Base-by-base conservation (phyloP, 2,888 invertebrate genomes). In the Sinodicranocentrus sp. region DNA sequence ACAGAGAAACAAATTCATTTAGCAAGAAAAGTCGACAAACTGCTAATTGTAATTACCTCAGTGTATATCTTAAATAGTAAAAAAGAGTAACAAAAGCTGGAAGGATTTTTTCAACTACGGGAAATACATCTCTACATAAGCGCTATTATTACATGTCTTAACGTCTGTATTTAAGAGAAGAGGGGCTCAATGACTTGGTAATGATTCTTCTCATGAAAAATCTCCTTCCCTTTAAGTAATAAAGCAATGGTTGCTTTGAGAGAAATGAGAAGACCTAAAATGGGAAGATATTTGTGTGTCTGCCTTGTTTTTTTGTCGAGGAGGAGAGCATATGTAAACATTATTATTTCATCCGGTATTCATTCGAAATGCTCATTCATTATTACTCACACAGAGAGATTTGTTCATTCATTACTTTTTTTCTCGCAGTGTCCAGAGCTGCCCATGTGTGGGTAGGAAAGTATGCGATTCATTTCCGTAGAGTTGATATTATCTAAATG, bases 1-100 rank as follows among this genome's bases (percentile, higher is more conserved):
- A 44, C 23, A 67, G 65, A 59, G 17, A 65, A 65, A 67, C 67
- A 44, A 44, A 44, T 67, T 67, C 44, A 67, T 67, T 67, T 44
- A 23, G 23, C 28, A 17, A 33, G 61, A 17, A n/a, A 28, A 43
- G 44, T 67, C 67, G 67, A 67, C 44, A 67, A 67, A 67, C 63
- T 39, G 67, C 67, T 67, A 67, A 67, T 67, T 67, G 67, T 44
- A 67, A 44, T 43, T 67, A 63, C 25, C 63, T 48, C 33, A 33
- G 33, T 3, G 10, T 33, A 33, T 10, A 33, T n/a, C 3, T 5
- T 52, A 3, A 52, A 19, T 52, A 52, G 2, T 52, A n/a, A n/a
- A n/a, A n/a, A n/a, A n/a, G n/a, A n/a, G n/a, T n/a, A n/a, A n/a
- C n/a, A n/a, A n/a, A n/a, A n/a, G n/a, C n/a, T n/a, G n/a, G n/a